Evolutionary conservation across 2,888 invertebrate genomes (phyloP).

Genomic region (Polydrusus pterygomalis): DNA sequence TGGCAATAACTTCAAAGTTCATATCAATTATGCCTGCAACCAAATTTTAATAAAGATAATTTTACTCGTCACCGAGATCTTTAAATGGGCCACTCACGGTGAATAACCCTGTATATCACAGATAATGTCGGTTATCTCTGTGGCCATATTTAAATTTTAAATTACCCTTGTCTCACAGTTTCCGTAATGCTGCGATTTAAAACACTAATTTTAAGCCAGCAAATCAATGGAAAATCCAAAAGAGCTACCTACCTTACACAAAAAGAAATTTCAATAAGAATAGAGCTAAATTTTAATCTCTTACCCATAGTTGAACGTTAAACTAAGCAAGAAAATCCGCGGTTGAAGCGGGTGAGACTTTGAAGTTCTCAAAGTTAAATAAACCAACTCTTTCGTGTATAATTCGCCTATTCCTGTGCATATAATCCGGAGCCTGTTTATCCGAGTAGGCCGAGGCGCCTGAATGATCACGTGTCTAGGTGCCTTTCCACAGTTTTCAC

Average conservation of each 20-base stretch:
- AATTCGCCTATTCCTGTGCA: slow-evolving; percentile 48
- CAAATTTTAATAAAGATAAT: too few species aligned
- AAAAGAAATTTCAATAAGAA: slow-evolving; percentile 36
- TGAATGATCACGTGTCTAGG: slow-evolving; percentile 46
- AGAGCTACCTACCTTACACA: neutral
- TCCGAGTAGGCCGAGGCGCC: slow-evolving; percentile 44
- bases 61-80: too few species aligned
- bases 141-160: too few species aligned
- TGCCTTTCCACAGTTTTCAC: slow-evolving; percentile 36
- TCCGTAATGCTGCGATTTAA: too few species aligned
- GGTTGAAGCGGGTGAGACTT: slow-evolving; percentile 32
- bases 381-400: slow-evolving; percentile 47
- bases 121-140: too few species aligned
- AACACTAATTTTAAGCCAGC: too few species aligned
- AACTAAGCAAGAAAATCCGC: slow-evolving; percentile 46
- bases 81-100: too few species aligned
- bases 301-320: slow-evolving; percentile 33
- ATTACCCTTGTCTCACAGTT: too few species aligned
- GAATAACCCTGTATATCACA: too few species aligned
- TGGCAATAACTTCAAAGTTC: too few species aligned
- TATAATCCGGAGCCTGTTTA: slow-evolving; percentile 38
- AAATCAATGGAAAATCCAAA: too few species aligned
- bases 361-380: slow-evolving; percentile 48
- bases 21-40: too few species aligned
- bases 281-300: slow-evolving; percentile 43